These are phyloP conservation scores for Sceliomorpha sp. DNA, from an alignment of 2,888 invertebrate genomes.

Conservation along the genomic window DNA sequence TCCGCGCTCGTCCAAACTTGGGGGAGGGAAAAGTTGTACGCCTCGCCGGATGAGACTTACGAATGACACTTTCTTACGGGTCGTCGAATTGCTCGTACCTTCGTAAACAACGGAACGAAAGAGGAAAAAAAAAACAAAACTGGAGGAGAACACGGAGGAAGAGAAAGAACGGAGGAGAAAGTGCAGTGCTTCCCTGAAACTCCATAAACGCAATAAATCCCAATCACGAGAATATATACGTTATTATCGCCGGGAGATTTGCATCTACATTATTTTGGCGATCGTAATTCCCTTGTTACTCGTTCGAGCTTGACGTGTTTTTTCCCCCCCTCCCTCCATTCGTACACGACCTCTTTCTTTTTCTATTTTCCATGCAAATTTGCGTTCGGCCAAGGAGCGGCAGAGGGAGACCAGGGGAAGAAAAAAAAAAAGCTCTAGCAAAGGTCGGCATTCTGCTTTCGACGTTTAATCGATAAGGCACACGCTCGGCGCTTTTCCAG, in stretches of 20 bases:
- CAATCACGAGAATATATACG: slow-evolving; percentile 24
- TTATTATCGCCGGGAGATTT: slow-evolving; percentile 49
- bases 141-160: no score
- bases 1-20: slow-evolving; percentile 34
- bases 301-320: slow-evolving; percentile 38
- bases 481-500: slow-evolving; percentile 19
- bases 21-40: slow-evolving; percentile 49
- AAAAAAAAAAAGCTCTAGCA: slow-evolving; percentile 21
- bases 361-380: slow-evolving; percentile 44
- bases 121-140: slow-evolving; percentile 28
- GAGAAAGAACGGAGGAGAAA: no score
- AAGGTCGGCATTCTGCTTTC: slow-evolving; percentile 41
- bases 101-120: no score
- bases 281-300: slow-evolving; percentile 54
- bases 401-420: no score
- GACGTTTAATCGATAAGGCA: slow-evolving; percentile 54
- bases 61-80: slow-evolving; percentile 49
- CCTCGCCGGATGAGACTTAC: slow-evolving; percentile 33
- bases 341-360: slow-evolving; percentile 28
- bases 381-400: slow-evolving; percentile 26
- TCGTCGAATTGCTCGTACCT: slow-evolving; percentile 38
- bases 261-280: slow-evolving; percentile 54
- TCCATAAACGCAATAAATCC: slow-evolving; percentile 50
- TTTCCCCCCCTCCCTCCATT: slow-evolving; percentile 22
- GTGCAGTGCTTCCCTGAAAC: no score